Base-by-base conservation (phyloP, 2,888 invertebrate genomes). In the Neria commutata region DNA sequence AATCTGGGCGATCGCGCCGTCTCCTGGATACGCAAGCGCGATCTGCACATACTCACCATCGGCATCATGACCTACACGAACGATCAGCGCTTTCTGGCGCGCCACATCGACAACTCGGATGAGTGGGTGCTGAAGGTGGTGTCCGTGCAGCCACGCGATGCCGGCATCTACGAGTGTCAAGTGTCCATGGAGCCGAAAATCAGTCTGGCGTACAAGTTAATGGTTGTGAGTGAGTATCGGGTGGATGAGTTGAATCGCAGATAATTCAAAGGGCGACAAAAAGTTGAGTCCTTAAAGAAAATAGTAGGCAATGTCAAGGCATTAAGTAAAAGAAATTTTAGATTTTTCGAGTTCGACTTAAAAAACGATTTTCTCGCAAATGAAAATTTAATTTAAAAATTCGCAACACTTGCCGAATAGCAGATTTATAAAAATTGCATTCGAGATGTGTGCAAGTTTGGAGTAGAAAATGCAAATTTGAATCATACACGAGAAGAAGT, bases 11-110 rank as follows among this genome's bases (percentile, higher is more conserved):
- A 93, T 80, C 86, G 93, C 82, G 92, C 77, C 1, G 77, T 93
- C 14, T 92, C 92, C 11, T 92, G 92, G 92, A 92, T 92, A 69
- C 85, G 93, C 10, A 91, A 92, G 75, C 85, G 92, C 14, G 92
- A 93, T 78, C 84, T 92, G 40, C 92, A 92, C 84, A 88, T 89
- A 67, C 83, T 89, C 49, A 90, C 89, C 17, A 89, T 89, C 21
- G 89, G 89, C 54, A 87, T 89, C 67, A 83, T 89, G 80, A 89
- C 89, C 50, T 90, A 89, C 75, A 90, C 89, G 29, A 89, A 88
- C 74, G 89, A 89, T 80, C 89, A 89, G 76, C 84, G 89, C 63
- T 90, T 89, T 74, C 87, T 89, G 76, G 87, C 88, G 47, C 82
- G 89, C 37, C 89, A 90, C 80, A 85, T 87, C 48, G 89, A 89